Evolutionary conservation across 2,113 vertebrate genomes (phyloP).

Genomic region (Daubentonia madagascariensis): DNA sequence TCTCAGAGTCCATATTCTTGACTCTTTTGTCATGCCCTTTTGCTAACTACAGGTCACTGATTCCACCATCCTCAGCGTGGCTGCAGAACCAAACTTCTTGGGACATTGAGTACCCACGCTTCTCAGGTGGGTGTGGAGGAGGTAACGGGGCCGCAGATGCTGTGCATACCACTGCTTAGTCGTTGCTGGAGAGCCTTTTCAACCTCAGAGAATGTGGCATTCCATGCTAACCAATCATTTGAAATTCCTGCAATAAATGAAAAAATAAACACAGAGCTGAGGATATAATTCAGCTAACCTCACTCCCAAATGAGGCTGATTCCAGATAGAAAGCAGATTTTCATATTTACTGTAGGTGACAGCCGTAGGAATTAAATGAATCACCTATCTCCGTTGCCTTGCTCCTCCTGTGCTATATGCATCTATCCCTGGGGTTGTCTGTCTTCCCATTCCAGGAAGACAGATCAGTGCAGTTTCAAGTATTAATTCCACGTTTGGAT

Average conservation of each 20-base stretch:
- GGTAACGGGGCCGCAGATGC: not conserved
- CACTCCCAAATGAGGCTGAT: slow-evolving; percentile 52
- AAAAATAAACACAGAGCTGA: slow-evolving; percentile 71
- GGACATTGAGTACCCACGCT: not conserved
- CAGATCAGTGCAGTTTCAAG: slow-evolving; percentile 67
- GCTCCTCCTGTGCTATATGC: slow-evolving; percentile 55
- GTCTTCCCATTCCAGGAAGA: slow-evolving; percentile 76
- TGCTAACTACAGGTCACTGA: not conserved
- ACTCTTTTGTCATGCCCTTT: not conserved
- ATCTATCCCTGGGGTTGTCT: slow-evolving; percentile 72
- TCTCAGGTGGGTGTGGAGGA: not conserved
- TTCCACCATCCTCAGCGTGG: not conserved
- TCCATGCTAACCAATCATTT: slow-evolving; percentile 64
- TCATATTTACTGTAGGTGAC: slow-evolving; percentile 74
- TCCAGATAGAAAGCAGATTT: slow-evolving; percentile 78
- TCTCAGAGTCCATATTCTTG: not conserved
- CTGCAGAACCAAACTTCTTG: not conserved
- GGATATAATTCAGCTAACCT: slow-evolving; percentile 71
- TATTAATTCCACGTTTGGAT: slow-evolving; percentile 78
- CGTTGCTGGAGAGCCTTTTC: not conserved
- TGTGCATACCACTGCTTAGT: not conserved
- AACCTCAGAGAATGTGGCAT: slow-evolving; percentile 41
- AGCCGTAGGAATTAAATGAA: slow-evolving; percentile 77
- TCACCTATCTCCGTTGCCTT: slow-evolving; percentile 63
- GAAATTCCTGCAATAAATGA: slow-evolving; percentile 68